phyloP scores from a whole-genome alignment of 2,888 invertebrate species.

The Pollenia griseotomentosa region DNA sequence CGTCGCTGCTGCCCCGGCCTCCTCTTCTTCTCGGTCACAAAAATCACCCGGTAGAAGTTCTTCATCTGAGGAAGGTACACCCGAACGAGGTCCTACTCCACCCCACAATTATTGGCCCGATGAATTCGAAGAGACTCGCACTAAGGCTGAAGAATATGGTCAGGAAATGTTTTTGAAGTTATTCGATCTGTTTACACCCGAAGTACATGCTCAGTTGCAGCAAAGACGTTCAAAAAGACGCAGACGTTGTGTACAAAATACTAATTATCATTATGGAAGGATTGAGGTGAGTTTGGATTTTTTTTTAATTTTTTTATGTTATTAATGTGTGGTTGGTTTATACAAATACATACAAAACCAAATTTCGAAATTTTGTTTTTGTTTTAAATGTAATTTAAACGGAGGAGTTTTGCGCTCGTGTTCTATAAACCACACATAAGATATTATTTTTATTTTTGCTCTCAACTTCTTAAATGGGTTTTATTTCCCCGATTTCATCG shows the following conservation, averaged over 20 bases:
- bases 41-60: conserved; percentile 72
- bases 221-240: conserved; percentile 83
- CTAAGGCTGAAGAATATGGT: conserved; percentile 78
- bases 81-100: conserved; percentile 75
- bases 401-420: no score
- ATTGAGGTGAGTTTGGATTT: conserved; percentile 77
- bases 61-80: conserved; percentile 78
- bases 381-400: no score
- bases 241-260: conserved; percentile 82
- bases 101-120: conserved; percentile 77
- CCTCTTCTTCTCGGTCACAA: conserved; percentile 14
- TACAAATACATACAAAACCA: no score
- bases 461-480: no score
- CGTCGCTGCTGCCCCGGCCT: conserved; percentile 20
- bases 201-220: conserved; percentile 79
- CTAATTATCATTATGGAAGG: conserved; percentile 83
- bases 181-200: conserved; percentile 81
- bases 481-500: no score
- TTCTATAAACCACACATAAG: no score
- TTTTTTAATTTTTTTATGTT: no score
- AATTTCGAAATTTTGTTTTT: no score
- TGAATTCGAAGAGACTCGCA: conserved; percentile 70
- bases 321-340: no score
- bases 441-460: no score
- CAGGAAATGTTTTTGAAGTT: conserved; percentile 81